Conservation (phyloP, 1,140 invertebrate species). For the Neodiprion pinetum region DNA sequence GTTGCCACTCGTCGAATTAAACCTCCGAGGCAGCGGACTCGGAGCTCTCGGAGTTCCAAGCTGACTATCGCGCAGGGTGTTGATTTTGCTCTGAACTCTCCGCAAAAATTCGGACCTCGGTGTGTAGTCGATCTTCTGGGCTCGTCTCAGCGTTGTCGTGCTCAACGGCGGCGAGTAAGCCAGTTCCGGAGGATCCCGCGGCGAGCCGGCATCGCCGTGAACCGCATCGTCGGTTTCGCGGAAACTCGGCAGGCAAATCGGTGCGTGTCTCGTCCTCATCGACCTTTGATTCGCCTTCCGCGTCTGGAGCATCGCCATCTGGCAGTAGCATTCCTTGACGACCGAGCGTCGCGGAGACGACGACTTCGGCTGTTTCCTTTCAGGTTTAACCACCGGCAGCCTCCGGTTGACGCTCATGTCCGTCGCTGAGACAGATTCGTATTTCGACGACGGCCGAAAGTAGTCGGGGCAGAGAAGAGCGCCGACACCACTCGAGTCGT, state of each 20-base stretch:
- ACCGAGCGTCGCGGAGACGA: slow-evolving; percentile 34
- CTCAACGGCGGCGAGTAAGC: slow-evolving; percentile 30
- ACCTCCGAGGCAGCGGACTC: neutral
- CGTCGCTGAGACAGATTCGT: slow-evolving; percentile 13
- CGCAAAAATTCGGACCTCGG: slow-evolving; percentile 51
- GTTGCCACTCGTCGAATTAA: no score
- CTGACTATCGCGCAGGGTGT: neutral
- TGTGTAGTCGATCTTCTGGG: slow-evolving; percentile 44
- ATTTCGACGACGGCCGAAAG: slow-evolving; percentile 11
- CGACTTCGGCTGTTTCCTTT: slow-evolving; percentile 28
- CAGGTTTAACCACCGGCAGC: slow-evolving; percentile 36
- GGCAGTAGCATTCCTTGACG: slow-evolving; percentile 50
- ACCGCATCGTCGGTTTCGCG: slow-evolving; percentile 30
- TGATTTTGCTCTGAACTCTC: slow-evolving; percentile 38
- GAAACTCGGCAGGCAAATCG: slow-evolving; percentile 26
- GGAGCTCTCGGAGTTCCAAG: neutral
- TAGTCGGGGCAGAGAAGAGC: slow-evolving; percentile 28
- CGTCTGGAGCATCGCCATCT: slow-evolving; percentile 16
- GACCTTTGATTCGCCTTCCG: slow-evolving; percentile 32
- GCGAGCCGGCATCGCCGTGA: neutral
- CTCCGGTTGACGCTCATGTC: slow-evolving; percentile 32
- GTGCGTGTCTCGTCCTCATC: slow-evolving; percentile 26
- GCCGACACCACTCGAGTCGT: slow-evolving; percentile 34
- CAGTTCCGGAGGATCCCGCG: neutral
- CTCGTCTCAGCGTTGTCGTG: slow-evolving; percentile 40